These are phyloP conservation scores for Astyanax mexicanus DNA, from an alignment of 2,797 vertebrate species.

Conservation along the genomic window DNA sequence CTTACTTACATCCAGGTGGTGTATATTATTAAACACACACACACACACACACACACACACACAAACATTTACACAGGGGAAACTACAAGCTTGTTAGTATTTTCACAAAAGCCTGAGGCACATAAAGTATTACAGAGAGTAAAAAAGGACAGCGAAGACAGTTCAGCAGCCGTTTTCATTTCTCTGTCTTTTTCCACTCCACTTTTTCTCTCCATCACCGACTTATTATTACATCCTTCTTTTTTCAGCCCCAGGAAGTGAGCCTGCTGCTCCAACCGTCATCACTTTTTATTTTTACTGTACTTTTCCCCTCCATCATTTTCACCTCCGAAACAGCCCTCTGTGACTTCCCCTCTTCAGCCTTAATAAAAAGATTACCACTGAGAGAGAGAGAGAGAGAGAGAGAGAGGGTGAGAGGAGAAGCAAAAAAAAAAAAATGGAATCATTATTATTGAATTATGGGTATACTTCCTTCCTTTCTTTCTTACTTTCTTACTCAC, in stretches of 20 bases:
- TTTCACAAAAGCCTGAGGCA: not conserved
- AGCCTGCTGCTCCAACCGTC: slow-evolving; percentile 21
- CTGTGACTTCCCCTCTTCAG: not conserved
- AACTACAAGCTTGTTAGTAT: slow-evolving; percentile 1
- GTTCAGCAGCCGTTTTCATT: not conserved
- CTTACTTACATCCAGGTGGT: too few relatives aligned
- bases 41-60: too few relatives aligned
- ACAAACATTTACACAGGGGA: not conserved
- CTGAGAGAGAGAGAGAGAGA: not conserved
- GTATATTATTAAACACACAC: too few relatives aligned
- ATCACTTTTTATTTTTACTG: slow-evolving; percentile 34
- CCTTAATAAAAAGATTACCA: not conserved
- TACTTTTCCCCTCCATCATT: not conserved
- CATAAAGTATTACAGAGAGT: not conserved
- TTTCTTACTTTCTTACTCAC: too few relatives aligned
- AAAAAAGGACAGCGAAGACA: not conserved
- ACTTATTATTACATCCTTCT: slow-evolving; percentile 2
- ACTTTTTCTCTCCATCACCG: not conserved
- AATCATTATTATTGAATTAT: too few relatives aligned
- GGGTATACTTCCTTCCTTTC: too few relatives aligned
- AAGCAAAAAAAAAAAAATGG: not conserved
- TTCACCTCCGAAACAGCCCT: slow-evolving; percentile 16
- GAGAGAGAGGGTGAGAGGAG: not conserved
- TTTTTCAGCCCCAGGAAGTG: not conserved
- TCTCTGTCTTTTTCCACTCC: not conserved